Evolutionary conservation across 1,140 invertebrate species (phyloP), one percentile per base, ranked within the genome.

Genomic region (Calliphora vicina): DNA sequence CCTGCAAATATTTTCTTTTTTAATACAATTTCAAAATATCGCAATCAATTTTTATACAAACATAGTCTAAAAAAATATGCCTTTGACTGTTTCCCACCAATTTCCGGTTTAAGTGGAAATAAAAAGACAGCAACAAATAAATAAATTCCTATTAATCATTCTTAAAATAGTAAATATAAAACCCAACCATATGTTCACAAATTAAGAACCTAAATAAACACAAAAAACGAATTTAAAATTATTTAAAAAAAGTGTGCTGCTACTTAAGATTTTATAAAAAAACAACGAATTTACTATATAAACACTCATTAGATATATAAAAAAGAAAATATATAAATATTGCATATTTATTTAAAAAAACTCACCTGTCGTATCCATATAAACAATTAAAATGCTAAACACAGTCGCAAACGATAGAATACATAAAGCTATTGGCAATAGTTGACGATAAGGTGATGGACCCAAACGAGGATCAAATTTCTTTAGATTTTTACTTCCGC

Each of bases 341-440:
- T n/a, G n/a, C n/a, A n/a, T n/a, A n/a, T n/a, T n/a, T n/a, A n/a
- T n/a, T n/a, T n/a, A n/a, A n/a, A n/a, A 45, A 72, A 82, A 84
- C 86, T 92, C 88, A 94, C 93, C 93, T 89, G 93, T 93, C 86
- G 93, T 94, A 87, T 94, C 93, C 93, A 94, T 94, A 85, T 94
- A 94, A 84, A 94, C 91, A 50, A 94, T 91, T 85, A 94, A 90
- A 84, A 93, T 92, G 25, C 93, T 93, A 92, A 94, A 94, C 15
- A 94, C 93, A 50, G 93, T 93, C 50, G 93, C 93, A 89, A 94
- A 94, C 43, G 93, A 93, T 25, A 94, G 86, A 82, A 94, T 91
- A 91, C 94, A 94, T 83, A 93, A 86, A 25, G 92, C 91, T 9
- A 93, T 91, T 12, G 93, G 93, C 85, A 94, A 86, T 43, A 94